Evolutionary conservation across 2,888 invertebrate species (phyloP).

Genomic region (Pardosa pseudoannulata): DNA sequence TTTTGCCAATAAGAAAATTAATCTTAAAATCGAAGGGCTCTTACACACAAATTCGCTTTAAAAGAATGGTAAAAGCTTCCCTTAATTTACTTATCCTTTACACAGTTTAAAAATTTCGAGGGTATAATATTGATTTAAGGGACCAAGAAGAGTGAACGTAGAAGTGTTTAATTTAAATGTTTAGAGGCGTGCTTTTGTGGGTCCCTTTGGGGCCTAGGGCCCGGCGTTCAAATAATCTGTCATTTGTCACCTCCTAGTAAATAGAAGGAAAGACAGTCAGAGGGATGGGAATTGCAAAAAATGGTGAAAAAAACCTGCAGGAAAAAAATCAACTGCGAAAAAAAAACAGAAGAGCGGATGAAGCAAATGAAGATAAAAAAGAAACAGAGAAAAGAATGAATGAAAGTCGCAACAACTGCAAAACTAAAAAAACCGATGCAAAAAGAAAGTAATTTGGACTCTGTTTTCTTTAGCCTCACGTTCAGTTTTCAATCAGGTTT

Average conservation of each 20-base stretch:
- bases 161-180: constrained; percentile 72
- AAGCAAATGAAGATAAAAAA: constrained; percentile 63
- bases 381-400: constrained; percentile 51
- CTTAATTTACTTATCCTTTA: constrained; percentile 54
- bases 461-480: constrained; percentile 72
- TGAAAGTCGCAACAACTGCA: constrained; percentile 48
- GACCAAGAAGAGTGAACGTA: constrained; percentile 17
- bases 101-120: constrained; percentile 49
- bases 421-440: constrained; percentile 61
- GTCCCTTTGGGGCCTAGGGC: constrained; percentile 33
- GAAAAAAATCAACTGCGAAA: background rate
- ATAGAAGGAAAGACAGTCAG: constrained; percentile 66
- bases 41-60: constrained; percentile 39
- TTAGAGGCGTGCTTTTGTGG: constrained; percentile 55
- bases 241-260: constrained; percentile 70
- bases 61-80: constrained; percentile 39
- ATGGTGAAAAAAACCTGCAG: constrained; percentile 25
- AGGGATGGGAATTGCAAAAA: constrained; percentile 46
- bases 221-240: constrained; percentile 65
- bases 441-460: constrained; percentile 73
- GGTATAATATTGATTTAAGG: constrained; percentile 67
- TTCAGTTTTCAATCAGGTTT: constrained; percentile 73
- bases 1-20: constrained; percentile 41
- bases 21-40: constrained; percentile 35
- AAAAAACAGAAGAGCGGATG: constrained; percentile 25